Percentiles rank a stretch among this genome's conserved stretches.
phyloP scores from a whole-genome alignment of 2,888 invertebrate genomes.

The Macrophya annulata region DNA sequence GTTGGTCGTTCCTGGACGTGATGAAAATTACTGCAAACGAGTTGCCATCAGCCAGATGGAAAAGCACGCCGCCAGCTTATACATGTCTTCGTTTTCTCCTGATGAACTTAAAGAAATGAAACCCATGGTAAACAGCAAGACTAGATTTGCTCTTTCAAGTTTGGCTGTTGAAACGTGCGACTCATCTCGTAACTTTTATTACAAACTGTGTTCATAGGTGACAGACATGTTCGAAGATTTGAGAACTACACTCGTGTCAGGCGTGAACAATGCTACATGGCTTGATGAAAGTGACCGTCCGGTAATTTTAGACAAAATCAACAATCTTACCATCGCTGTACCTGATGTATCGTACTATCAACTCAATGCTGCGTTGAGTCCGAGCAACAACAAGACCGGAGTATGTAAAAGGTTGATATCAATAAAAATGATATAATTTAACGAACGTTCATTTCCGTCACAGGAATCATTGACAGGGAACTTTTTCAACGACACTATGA shows the following conservation, averaged over 20 bases:
- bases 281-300: constrained; percentile 55
- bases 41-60: constrained; percentile 63
- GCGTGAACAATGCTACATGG: constrained; percentile 63
- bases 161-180: background rate
- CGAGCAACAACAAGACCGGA: background rate
- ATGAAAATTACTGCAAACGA: constrained; percentile 65
- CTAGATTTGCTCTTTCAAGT: background rate
- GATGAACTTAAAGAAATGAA: constrained; percentile 63
- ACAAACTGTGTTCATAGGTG: constrained; percentile 59
- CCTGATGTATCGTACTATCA: constrained; percentile 63
- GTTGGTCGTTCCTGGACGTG: constrained; percentile 63
- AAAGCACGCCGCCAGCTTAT: constrained; percentile 67
- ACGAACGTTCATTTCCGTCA: background rate
- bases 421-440: constrained; percentile 45
- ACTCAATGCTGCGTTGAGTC: background rate
- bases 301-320: constrained; percentile 64
- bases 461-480: constrained; percentile 65
- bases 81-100: constrained; percentile 67
- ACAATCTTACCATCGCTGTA: constrained; percentile 62
- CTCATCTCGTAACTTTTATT: background rate
- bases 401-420: constrained; percentile 42
- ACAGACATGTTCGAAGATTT: constrained; percentile 63
- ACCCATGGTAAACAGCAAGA: constrained; percentile 60
- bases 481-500: constrained; percentile 68
- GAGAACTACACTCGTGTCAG: constrained; percentile 64